A percentile compares a stretch with the other conserved stretches of the same genome.
Evolutionary conservation across 2,888 invertebrate genomes (phyloP).

Genomic region (Parnassius apollo): DNA sequence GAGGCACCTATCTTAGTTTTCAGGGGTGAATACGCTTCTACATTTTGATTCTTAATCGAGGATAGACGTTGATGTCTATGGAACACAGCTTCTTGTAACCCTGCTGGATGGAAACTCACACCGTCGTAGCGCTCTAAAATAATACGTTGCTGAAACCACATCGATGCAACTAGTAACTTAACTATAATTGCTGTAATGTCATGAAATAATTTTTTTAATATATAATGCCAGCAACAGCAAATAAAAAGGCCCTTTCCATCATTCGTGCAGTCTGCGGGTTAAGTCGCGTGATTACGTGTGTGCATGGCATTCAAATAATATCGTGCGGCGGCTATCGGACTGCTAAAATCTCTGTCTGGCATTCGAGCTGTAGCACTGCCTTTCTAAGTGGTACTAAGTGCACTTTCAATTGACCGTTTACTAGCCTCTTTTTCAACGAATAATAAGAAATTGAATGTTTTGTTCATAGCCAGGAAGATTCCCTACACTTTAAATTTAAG

Average conservation of each 20-base stretch:
- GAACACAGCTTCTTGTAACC: too few species aligned
- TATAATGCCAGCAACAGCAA: background rate
- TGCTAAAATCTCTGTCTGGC: constrained; percentile 21
- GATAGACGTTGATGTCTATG: too few species aligned
- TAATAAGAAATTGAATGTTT: constrained; percentile 15
- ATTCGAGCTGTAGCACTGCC: constrained; percentile 7
- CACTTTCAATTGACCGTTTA: constrained; percentile 19
- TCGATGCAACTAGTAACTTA: too few species aligned
- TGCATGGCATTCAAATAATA: constrained; percentile 29
- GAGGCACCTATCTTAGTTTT: too few species aligned
- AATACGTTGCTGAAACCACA: too few species aligned
- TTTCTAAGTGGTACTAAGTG: constrained; percentile 22
- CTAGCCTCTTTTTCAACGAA: constrained; percentile 8
- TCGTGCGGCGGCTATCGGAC: constrained; percentile 26
- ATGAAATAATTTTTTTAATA: too few species aligned
- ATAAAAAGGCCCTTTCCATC: background rate
- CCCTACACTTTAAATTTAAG: too few species aligned
- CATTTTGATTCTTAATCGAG: too few species aligned
- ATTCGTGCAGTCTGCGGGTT: constrained; percentile 4
- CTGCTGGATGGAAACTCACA: too few species aligned
- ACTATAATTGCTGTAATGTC: too few species aligned
- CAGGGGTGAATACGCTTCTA: too few species aligned
- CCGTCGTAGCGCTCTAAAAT: too few species aligned
- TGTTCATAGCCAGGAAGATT: background rate
- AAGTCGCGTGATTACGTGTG: constrained; percentile 32